Base-by-base conservation (phyloP, 2,888 invertebrate genomes). In the Andrena marginata region DNA sequence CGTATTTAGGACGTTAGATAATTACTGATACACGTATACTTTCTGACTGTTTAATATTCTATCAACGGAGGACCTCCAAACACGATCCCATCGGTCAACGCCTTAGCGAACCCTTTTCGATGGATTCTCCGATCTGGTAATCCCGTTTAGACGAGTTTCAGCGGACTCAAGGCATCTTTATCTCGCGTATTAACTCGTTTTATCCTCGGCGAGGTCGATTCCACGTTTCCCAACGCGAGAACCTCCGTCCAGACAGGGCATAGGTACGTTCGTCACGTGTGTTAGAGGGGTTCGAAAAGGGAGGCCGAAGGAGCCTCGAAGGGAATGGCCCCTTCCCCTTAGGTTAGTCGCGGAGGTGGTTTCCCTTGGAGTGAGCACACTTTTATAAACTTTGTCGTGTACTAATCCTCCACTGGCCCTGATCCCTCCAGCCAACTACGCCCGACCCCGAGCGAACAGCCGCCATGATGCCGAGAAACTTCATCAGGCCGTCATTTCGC, bases 401-500 rank as follows among this genome's bases (percentile, higher is more conserved):
- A 92, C 92, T 93, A 94, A 94, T 94, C 92, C 91, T 81, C 75
- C 86, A 42, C 82, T 83, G 89, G 89, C 83, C 87, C 89, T 92
- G 91, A 93, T 93, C 92, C 90, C 81, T 67, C 77, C 49, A 78
- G 82, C 88, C 85, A 86, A 79, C 88, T 85, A 86, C 73, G 71
- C 49, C 35, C 77, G 85, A 77, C 65, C 79, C 81, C 80, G 84
- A 87, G 26, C 42, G 56, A 88, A 85, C 87, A 88, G 89, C 87
- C 80, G 85, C 87, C 90, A 89, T 87, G 91, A 85, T 84, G 87
- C 84, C 85, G 88, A 84, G 88, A 93, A 94, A 93, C 93, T 94
- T 94, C 93, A 94, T 93, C 94, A 93, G 90, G 87, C 89, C 92
- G 92, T 93, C 93, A 93, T 92, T 93, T 91, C 91, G 93, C 90